Base-by-base conservation (phyloP, 1,140 invertebrate species). In the Bombyx mandarina region DNA sequence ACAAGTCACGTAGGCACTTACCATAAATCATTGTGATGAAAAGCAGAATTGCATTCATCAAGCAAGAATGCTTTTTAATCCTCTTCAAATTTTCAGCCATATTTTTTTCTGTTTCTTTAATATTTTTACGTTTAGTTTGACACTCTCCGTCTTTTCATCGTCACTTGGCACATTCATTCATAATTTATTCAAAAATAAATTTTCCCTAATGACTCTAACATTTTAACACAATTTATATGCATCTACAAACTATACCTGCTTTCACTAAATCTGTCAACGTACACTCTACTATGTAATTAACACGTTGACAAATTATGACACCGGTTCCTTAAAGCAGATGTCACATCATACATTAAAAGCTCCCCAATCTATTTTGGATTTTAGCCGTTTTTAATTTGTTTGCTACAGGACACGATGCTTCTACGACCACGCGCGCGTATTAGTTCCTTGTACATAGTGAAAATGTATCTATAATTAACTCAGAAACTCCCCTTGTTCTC, bases 241-340 rank as follows among this genome's bases (percentile, higher is more conserved):
- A 49, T 53, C 57, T 62, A 73, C 65, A 73, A 18, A 65, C 65
- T 67, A 60, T 67, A 68, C 56, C 62, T 71, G 61, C 58, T 65
- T 58, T 58, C 65, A 75, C 71, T 80, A 77, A 77, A 80, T 74
- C 71, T 75, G 75, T 82, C 77, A 76, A 72, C 75, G 71, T 79
- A 74, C 71, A 75, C 76, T 77, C 70, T 65, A 68, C 64, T 69
- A 58, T 63, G 62, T 77, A 77, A 80, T 82, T 79, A 82, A 79
- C 72, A 61, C 75, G 72, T 72, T 79, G 80, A 86, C 80, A 78
- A 77, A 86, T 79, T 71, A 73, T 67, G 77, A 76, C 75, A 79
- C 69, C 8, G 1, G 65, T 62, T 60, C 67, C 65, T 76, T 73
- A 62, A 80, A 79, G 77, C 73, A 65, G 74, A 81, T 77, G 79